Conservation (phyloP, 1,140 invertebrate species). For the Sycophaga agraensis region DNA sequence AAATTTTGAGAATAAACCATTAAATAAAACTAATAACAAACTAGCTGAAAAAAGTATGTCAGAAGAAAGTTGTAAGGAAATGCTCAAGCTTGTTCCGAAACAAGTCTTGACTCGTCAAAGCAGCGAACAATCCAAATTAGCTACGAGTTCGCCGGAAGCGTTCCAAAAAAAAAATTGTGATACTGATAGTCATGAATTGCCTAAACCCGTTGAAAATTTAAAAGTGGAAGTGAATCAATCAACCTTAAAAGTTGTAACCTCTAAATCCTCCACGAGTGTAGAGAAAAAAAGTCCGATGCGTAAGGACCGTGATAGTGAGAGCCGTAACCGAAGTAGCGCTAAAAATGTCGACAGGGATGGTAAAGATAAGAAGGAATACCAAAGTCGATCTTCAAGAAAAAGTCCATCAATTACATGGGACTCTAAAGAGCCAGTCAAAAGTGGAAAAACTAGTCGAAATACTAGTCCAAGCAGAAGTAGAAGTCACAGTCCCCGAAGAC, state of each 20-base stretch:
- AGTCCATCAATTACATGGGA: slow-evolving; percentile 46
- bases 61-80: slow-evolving; percentile 20
- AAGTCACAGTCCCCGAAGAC: slow-evolving; percentile 45
- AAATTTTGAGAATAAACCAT: slow-evolving; percentile 23
- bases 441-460: slow-evolving; percentile 35
- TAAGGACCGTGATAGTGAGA: slow-evolving; percentile 35
- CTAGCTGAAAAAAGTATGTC: neutral
- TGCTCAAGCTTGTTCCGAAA: slow-evolving; percentile 48
- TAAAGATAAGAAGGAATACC: slow-evolving; percentile 38
- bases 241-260: slow-evolving; percentile 24
- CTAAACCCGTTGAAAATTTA: slow-evolving; percentile 13
- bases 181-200: neutral
- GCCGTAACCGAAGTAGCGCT: slow-evolving; percentile 33
- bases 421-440: slow-evolving; percentile 17
- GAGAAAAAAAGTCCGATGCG: slow-evolving; percentile 38
- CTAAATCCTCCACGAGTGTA: slow-evolving; percentile 23
- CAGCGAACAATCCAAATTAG: slow-evolving; percentile 23
- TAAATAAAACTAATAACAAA: slow-evolving; percentile 17
- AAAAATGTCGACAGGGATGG: slow-evolving; percentile 32
- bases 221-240: slow-evolving; percentile 6
- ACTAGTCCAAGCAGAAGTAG: slow-evolving; percentile 41
- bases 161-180: slow-evolving; percentile 16
- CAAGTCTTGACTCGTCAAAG: slow-evolving; percentile 42
- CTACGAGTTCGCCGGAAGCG: slow-evolving; percentile 18
- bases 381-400: slow-evolving; percentile 36